Percentiles rank a stretch among this genome's conserved stretches.
Conservation (phyloP, 2,797 vertebrate genomes). For the Hydrocynus forskahlii region DNA sequence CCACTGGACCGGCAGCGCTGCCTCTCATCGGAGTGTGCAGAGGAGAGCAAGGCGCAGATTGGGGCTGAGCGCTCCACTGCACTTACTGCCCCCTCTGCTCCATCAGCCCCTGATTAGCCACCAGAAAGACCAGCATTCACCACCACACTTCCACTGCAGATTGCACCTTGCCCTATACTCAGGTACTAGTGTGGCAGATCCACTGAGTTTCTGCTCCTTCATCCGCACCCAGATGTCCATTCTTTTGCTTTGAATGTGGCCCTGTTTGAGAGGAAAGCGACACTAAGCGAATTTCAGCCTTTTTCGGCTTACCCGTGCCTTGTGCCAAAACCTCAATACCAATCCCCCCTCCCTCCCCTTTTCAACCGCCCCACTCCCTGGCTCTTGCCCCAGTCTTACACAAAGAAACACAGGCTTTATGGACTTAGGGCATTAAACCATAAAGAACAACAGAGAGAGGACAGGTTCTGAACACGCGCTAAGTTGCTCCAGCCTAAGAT, state of each 20-base stretch:
- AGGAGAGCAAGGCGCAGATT: conserved; percentile 52
- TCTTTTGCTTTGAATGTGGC: neutral
- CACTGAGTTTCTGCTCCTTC: conserved; percentile 25
- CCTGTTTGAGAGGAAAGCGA: conserved; percentile 4
- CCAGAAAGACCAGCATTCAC: conserved; percentile 50
- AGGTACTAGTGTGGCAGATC: conserved; percentile 30
- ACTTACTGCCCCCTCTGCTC: conserved; percentile 55
- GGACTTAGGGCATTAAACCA: conserved; percentile 56
- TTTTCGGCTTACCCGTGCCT: conserved; percentile 52
- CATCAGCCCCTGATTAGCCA: conserved; percentile 56
- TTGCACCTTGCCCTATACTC: conserved; percentile 38
- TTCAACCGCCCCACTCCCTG: conserved; percentile 40
- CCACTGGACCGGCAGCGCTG: conserved; percentile 19
- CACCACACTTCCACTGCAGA: conserved; percentile 43
- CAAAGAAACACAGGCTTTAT: conserved; percentile 60
- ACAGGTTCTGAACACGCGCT: conserved; percentile 38
- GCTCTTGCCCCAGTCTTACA: conserved; percentile 61
- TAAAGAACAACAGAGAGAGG: conserved; percentile 37
- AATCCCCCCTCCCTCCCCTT: conserved; percentile 42
- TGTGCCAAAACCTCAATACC: conserved; percentile 60
- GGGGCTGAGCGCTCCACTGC: conserved; percentile 61
- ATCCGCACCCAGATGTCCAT: neutral
- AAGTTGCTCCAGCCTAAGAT: conserved; percentile 13
- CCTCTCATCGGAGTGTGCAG: conserved; percentile 22
- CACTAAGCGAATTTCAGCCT: conserved; percentile 51